A percentile compares a stretch with the other conserved stretches of the same genome.
phyloP scores from a whole-genome alignment of 2,797 vertebrate genomes.

The Coendou prehensilis region DNA sequence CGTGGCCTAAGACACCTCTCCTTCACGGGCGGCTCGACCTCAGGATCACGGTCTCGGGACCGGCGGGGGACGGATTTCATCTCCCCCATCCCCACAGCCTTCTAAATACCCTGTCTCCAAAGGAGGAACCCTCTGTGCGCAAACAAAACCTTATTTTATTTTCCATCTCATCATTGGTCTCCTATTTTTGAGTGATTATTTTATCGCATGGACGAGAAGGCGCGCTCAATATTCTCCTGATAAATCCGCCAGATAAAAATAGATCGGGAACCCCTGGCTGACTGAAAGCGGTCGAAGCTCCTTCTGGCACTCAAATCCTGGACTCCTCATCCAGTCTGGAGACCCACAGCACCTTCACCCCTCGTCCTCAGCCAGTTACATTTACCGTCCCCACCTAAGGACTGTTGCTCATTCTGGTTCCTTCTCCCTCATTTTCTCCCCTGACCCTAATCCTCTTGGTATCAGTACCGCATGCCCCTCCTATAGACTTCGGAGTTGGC shows the following conservation, averaged over 20 bases:
- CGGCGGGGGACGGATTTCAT: not conserved
- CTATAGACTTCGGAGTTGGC: not conserved
- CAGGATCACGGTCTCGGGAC: not conserved
- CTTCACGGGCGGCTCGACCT: not conserved
- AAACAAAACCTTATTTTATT: not conserved
- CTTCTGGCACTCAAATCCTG: not conserved
- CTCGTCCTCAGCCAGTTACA: no score
- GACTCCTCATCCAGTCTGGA: not conserved
- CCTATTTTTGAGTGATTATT: not conserved
- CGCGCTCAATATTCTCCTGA: not conserved
- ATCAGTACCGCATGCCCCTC: accelerated
- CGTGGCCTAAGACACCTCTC: not conserved
- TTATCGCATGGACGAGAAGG: not conserved
- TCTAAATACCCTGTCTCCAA: not conserved
- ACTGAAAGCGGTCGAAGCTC: not conserved
- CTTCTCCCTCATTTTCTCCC: not conserved
- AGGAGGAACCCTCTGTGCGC: not conserved
- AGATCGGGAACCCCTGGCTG: not conserved
- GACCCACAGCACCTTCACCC: not conserved
- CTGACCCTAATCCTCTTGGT: not conserved
- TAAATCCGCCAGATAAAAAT: not conserved
- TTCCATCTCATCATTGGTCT: not conserved
- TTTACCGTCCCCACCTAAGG: not conserved
- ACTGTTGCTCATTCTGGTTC: not conserved
- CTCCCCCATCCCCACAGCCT: not conserved